Base-by-base conservation (phyloP, 2,797 vertebrate genomes). In the Peromyscus aztecus region DNA sequence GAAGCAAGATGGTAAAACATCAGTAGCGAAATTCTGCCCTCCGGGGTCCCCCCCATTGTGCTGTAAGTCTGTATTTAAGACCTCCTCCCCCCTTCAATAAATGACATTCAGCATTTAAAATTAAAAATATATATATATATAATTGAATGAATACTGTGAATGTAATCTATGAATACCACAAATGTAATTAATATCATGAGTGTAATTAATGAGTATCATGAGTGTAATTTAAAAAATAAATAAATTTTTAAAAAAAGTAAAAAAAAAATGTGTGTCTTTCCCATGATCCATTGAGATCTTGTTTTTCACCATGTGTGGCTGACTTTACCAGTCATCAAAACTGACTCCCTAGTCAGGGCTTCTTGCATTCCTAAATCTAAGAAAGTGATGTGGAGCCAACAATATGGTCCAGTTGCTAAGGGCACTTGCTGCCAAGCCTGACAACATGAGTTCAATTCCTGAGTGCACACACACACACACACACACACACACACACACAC, bases 271-370 rank as follows among this genome's bases (percentile, higher is more conserved):
- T 17, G 61, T 55, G 63, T 27, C 55, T 80, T 43, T 34, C 12
- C 3, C 37, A 21, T 6, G 0, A 3, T n/a, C 61, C 27, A 2
- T 6, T 31, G 21, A 49, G 21, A 12, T 16, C 49, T 12, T 16
- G 31, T 4, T 55, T 84, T 91, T 75, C 81, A 87, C 46, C 14
- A 9, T 24, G 31, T 27, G 40, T 19, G 49, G 80, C 52, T n/a
- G 63, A 86, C 6, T 24, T 82, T 73, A n/a, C 6, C 11, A 8
- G 49, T 23, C 34, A 43, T 75, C 77, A 81, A 55, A 55, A 69
- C 14, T 0, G 21, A 43, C 3, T 49, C 80, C 27, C n/a, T 13
- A 9, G 4, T 57, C 6, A 10, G 9, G 4, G 67, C 52, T 37
- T 5, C 46, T 24, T 17, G 81, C 2, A 27, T 52, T 81, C 69